A percentile compares a stretch with the other conserved stretches of the same genome.
These are phyloP conservation scores for Mugil cephalus DNA, from an alignment of 2,113 vertebrate genomes.

Conservation along the genomic window DNA sequence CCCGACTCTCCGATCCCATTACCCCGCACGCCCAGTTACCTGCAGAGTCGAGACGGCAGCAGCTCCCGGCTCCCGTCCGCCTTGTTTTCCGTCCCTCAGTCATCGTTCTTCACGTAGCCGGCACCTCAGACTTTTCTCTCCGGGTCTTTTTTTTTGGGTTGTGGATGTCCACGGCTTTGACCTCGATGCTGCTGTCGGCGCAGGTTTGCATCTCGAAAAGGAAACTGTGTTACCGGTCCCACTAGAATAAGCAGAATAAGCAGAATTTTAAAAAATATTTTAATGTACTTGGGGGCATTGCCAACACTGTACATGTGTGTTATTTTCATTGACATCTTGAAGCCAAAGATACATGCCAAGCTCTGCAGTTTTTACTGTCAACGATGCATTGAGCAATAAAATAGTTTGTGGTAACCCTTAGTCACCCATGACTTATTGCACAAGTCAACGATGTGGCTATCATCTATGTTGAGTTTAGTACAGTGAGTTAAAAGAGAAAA, in stretches of 20 bases:
- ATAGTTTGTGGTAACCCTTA: too few relatives aligned
- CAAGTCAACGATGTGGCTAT: too few relatives aligned
- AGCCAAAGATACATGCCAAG: too few relatives aligned
- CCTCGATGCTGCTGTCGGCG: neutral
- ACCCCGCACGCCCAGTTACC: constrained; percentile 46
- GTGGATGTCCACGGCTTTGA: neutral
- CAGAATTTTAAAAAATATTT: too few relatives aligned
- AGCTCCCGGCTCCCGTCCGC: constrained; percentile 25
- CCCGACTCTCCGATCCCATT: constrained; percentile 72
- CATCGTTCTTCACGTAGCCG: neutral
- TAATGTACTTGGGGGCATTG: too few relatives aligned
- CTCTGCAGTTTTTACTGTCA: too few relatives aligned
- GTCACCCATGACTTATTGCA: too few relatives aligned
- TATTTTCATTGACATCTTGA: too few relatives aligned
- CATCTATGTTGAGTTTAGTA: too few relatives aligned
- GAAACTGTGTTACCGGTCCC: neutral
- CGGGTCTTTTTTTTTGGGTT: accelerated
- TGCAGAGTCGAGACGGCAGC: constrained; percentile 33
- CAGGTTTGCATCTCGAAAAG: neutral
- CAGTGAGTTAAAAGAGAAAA: too few relatives aligned
- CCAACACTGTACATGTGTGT: too few relatives aligned
- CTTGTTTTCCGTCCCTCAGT: constrained; percentile 3
- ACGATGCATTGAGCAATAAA: too few relatives aligned
- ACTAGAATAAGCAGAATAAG: neutral
- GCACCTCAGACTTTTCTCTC: constrained; percentile 7